Percentiles rank a stretch among this genome's conserved stretches.
phyloP scores from a whole-genome alignment of 1,140 invertebrate species.

The Caenorhabditis brenneri region DNA sequence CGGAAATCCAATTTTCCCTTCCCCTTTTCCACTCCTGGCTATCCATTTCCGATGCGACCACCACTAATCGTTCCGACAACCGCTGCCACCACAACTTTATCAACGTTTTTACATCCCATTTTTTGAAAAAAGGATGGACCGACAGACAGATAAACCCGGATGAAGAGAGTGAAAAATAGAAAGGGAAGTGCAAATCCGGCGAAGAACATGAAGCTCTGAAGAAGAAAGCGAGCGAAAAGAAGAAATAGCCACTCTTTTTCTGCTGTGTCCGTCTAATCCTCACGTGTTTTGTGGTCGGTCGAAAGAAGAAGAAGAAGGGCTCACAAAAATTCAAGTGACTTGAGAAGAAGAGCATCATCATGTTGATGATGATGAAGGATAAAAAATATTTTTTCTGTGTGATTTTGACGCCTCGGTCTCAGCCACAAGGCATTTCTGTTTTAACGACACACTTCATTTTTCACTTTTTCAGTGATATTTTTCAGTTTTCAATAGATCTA shows the following conservation, averaged over 20 bases:
- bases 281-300: slow-evolving; percentile 24
- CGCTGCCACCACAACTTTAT: neutral
- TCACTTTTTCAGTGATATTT: neutral
- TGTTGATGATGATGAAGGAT: slow-evolving; percentile 42
- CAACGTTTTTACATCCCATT: neutral
- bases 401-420: slow-evolving; percentile 28
- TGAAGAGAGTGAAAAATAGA: neutral
- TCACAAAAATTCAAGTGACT: slow-evolving; percentile 35
- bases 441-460: neutral
- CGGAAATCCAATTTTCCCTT: slow-evolving; percentile 37
- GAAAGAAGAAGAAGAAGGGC: too few species aligned
- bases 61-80: slow-evolving; percentile 22
- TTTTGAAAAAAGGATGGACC: neutral
- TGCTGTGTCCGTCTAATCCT: slow-evolving; percentile 37
- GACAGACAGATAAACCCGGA: slow-evolving; percentile 10
- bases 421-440: too few species aligned
- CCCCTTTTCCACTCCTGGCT: neutral
- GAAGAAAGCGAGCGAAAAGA: slow-evolving; percentile 1
- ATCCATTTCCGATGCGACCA: slow-evolving; percentile 38
- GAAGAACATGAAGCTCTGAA: slow-evolving; percentile 24
- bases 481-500: too few species aligned
- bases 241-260: slow-evolving; percentile 1
- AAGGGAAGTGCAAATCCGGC: slow-evolving; percentile 35
- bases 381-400: slow-evolving; percentile 27
- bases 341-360: slow-evolving; percentile 31